These are phyloP conservation scores for Baccha elongata DNA, from an alignment of 2,888 invertebrate species.

Conservation along the genomic window DNA sequence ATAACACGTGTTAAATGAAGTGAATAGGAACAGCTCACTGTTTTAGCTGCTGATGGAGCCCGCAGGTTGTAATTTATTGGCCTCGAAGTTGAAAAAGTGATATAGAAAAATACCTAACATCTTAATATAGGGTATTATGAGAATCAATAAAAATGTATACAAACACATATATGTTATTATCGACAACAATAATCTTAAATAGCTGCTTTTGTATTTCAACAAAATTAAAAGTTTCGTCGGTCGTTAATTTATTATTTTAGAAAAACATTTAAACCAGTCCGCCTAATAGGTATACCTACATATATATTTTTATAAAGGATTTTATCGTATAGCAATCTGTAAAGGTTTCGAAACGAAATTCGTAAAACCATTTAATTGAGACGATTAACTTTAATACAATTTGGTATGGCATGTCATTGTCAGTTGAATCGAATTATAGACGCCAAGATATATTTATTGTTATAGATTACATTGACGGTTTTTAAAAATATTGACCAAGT, in stretches of 20 bases:
- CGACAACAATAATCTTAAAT: slow-evolving; percentile 40
- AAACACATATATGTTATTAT: slow-evolving; percentile 39
- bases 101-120: slow-evolving; percentile 31
- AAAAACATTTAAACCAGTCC: slow-evolving; percentile 40
- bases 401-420: slow-evolving; percentile 4
- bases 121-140: slow-evolving; percentile 42
- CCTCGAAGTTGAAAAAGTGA: slow-evolving; percentile 25
- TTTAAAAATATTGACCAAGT: neutral
- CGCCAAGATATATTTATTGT: neutral
- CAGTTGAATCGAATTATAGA: slow-evolving; percentile 14
- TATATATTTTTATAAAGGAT: slow-evolving; percentile 16
- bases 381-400: slow-evolving; percentile 22
- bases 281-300: neutral
- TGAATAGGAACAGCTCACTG: slow-evolving; percentile 1
- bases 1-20: slow-evolving; percentile 48
- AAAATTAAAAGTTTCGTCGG: slow-evolving; percentile 49
- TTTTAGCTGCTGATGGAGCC: slow-evolving; percentile 4
- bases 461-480: neutral
- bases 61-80: slow-evolving; percentile 33
- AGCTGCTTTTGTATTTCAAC: slow-evolving; percentile 41
- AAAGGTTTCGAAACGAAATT: neutral
- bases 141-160: slow-evolving; percentile 43
- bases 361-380: slow-evolving; percentile 26
- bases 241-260: slow-evolving; percentile 30
- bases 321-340: slow-evolving; percentile 5